A percentile compares a stretch with the other conserved stretches of the same genome.
Evolutionary conservation across 2,113 vertebrate genomes (phyloP).

Genomic region (Crotalus viridis): DNA sequence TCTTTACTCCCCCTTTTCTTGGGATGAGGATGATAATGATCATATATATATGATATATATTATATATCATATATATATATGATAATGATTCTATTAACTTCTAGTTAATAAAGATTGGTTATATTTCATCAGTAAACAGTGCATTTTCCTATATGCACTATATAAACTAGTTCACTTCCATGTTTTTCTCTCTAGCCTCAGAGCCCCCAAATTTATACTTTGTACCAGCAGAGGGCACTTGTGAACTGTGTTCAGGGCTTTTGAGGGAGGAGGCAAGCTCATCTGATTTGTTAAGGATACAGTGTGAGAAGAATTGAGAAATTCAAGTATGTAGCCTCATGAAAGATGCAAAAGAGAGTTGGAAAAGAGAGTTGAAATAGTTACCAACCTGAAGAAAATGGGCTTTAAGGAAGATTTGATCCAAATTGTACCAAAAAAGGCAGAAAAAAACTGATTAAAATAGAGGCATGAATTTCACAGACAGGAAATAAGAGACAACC

Average conservation of each 20-base stretch:
- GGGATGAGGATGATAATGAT: background rate
- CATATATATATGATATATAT: too few relatives aligned
- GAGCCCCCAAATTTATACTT: background rate
- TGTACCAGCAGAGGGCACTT: conserved; percentile 6
- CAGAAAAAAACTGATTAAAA: background rate
- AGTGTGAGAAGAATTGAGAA: background rate
- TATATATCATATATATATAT: too few relatives aligned
- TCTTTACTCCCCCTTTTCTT: background rate
- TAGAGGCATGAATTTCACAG: background rate
- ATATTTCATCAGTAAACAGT: background rate
- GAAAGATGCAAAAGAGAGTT: background rate
- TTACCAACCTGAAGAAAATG: background rate
- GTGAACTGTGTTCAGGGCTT: background rate
- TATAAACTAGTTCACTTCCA: background rate
- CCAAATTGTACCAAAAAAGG: background rate
- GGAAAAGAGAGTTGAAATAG: background rate
- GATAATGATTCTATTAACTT: background rate
- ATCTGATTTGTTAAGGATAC: background rate
- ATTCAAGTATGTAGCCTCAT: background rate
- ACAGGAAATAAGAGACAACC: background rate
- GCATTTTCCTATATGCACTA: background rate
- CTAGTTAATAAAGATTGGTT: background rate
- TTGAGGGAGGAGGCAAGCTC: background rate
- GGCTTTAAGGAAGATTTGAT: background rate
- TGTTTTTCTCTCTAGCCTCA: background rate